Evolutionary conservation across 2,113 vertebrate species (phyloP), one percentile per base, ranked within the genome.

Genomic region (Anoplopoma fimbria): DNA sequence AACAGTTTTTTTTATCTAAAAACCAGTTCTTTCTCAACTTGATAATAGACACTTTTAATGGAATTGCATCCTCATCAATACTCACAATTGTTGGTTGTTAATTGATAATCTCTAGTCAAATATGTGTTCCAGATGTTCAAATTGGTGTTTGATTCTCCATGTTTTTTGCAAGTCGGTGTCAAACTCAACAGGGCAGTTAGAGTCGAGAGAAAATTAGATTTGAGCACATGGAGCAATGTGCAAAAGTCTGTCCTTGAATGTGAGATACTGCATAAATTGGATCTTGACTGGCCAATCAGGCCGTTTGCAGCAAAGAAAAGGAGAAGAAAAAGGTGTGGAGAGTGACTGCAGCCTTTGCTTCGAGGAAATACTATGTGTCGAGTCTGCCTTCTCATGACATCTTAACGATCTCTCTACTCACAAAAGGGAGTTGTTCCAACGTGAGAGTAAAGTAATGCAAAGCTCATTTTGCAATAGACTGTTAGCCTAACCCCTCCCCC

Each of bases 391-490:
- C 36, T 61, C 34, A 45, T 47, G 25, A 58, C 61, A 42, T 47
- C 70, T 79, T 65, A 83, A 58, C 45, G 33, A 71, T 75, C 62
- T 75, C 12, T 82, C 27, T n/a, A 9, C 82, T 58, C 49, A 42
- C 33, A 60, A 49, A 17, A 81, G 27, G 31, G 36, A 71, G 33
- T 49, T 17, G 36, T 17, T 70, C 60, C 27, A 17, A 57, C 23
- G 42, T 82, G 21, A 42, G 29, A 75, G 53, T 53, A 64, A 42
- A 33, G 55, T 72, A 31, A 31, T 64, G 15, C 13, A 9, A 58
- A 57, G 40, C 69, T 4, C 3, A 15, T 64, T 64, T n/a, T 15
- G 21, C 34, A 64, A 15, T 14, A 17, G 23, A 17, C 7, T n/a
- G n/a, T 19, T 9, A 7, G 14, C n/a, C 3, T 42, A 42, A 45